Evolutionary conservation across 1,140 invertebrate species (phyloP), one percentile per base, ranked within the genome.

Genomic region (Drosophila elegans): DNA sequence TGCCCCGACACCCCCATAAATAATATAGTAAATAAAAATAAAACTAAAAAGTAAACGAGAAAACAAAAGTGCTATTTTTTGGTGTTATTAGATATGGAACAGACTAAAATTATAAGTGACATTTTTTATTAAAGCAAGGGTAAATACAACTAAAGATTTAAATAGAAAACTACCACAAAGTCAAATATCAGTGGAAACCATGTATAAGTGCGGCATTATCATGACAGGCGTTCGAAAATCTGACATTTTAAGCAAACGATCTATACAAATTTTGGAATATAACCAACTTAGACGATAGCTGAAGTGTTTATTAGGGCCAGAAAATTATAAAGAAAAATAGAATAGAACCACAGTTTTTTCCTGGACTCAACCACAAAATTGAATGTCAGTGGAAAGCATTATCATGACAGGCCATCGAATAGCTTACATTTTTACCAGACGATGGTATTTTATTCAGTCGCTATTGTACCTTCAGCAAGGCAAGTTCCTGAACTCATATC

Each of bases 1-100:
- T 41, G 49, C 56, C 53, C 34, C n/a, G 42, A 10, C 11, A 42
- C 56, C 29, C 41, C 44, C 48, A 16, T 72, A 74, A 72, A 72
- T 74, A 45, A 57, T 73, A 42, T 73, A 42, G 27, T 45, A n/a
- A 56, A 41, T 51, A 51, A 59, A 34, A 21, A 21, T 21, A 21
- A 21, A 21, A 21, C 16, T 7, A 5, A 25, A 54, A 41, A n/a
- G 11, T 41, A 41, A 64, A 16, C 49, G 36, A 10, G 9, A 52
- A 52, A 36, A 21, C 2, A 21, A 5, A 34, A 7, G 16, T 21
- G 16, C 16, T 21, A 21, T 21, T 21, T 21, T 21, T 21, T 0
- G 16, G 16, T 21, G 16, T 21, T 1, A 21, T 21, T 21, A 21
- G 16, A 21, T 21, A 21, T 21, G 16, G 16, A 21, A 1, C 16